phyloP scores from a whole-genome alignment of 1,140 invertebrate species.

The Amyelois transitella region DNA sequence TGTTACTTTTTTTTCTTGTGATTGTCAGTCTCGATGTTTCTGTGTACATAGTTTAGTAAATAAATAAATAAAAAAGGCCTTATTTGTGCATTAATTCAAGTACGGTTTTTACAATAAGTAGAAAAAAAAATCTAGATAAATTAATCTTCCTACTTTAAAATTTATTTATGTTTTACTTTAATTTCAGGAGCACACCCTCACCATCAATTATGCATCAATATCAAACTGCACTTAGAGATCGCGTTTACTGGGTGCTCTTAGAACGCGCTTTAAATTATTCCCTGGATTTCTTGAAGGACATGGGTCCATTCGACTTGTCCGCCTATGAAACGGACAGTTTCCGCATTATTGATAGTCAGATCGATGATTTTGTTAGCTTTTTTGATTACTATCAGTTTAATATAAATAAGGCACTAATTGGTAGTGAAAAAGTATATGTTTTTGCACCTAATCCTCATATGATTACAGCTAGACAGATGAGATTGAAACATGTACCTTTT shows the following conservation, averaged over 20 bases:
- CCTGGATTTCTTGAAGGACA: constrained; percentile 71
- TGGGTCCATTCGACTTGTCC: constrained; percentile 76
- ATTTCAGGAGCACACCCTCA: constrained; percentile 60
- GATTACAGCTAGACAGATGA: constrained; percentile 53
- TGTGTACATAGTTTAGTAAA: too few relatives aligned
- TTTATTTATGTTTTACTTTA: constrained; percentile 1
- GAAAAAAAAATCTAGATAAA: too few relatives aligned
- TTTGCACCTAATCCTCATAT: constrained; percentile 9
- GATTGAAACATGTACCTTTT: constrained; percentile 76
- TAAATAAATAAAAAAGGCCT: too few relatives aligned
- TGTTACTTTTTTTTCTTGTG: too few relatives aligned
- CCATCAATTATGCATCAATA: constrained; percentile 74
- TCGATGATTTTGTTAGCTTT: constrained; percentile 49
- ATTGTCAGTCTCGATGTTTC: too few relatives aligned
- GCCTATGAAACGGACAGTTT: constrained; percentile 72
- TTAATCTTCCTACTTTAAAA: background rate
- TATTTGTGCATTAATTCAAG: too few relatives aligned
- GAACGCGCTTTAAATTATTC: constrained; percentile 76
- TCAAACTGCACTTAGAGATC: constrained; percentile 78
- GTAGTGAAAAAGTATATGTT: constrained; percentile 4
- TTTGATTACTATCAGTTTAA: constrained; percentile 50
- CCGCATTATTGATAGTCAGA: constrained; percentile 64
- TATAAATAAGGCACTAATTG: constrained; percentile 35
- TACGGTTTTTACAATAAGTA: too few relatives aligned
- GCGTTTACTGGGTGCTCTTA: constrained; percentile 77